Evolutionary conservation across 2,113 vertebrate genomes (phyloP), one percentile per base, ranked within the genome.

Genomic region (Camelus dromedarius): DNA sequence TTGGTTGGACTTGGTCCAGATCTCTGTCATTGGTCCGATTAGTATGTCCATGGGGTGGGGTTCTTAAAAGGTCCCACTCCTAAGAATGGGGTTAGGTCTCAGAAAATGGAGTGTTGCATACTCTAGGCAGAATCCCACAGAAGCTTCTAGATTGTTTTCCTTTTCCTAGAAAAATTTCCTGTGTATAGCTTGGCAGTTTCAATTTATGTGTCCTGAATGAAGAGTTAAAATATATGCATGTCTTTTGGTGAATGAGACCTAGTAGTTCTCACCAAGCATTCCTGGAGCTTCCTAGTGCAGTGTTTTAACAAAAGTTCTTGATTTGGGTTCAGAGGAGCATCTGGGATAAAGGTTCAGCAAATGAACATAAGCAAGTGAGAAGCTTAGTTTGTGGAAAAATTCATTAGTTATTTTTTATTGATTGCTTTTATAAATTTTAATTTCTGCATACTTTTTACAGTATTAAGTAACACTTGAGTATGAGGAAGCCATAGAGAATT

Each of bases 301-400:
- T 54, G 79, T 93, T 92, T 87, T 22, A 84, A 66, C 35, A 24
- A 50, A 83, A 76, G 26, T 62, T 84, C 32, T 85, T 83, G 58
- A 32, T 90, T 93, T 80, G 15, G 13, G 9, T 89, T 96, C 50
- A 54, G 67, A 80, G 16, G 46, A 96, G 35, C 16, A 30, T 24
- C 24, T 90, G 52, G 10, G 11, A 6, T 80, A 92, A 83, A 80
- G 76, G n/a, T 54, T 96, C 81, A 84, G 6, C 14, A 91, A 62
- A 42, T 66, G 46, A 81, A 35, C 30, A 26, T 89, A 54, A 83
- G 42, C 56, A 80, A 30, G 60, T 50, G 64, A 9, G 38, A 88
- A n/a, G 20, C n/a, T 93, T 94, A 42, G 38, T 95, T 93, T 92
- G 22, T 95, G 64, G 62, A 91, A 90, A 81, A 90, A 62, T 73